phyloP scores from a whole-genome alignment of 2,797 vertebrate genomes.

The Capromys pilorides region DNA sequence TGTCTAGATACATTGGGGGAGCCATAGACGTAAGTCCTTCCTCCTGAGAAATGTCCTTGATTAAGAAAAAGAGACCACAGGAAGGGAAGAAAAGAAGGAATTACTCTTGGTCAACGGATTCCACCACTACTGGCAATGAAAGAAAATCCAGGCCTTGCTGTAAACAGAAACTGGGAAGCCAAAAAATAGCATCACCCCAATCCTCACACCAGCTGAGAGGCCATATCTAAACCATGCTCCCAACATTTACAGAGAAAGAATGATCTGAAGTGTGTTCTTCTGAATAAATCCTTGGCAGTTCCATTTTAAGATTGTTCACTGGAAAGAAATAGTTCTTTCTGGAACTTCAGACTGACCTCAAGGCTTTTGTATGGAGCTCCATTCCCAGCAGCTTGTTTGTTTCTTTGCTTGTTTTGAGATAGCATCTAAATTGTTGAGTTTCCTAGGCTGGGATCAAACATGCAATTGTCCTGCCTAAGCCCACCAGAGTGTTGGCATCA shows the following conservation, averaged over 20 bases:
- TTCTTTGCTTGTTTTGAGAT: neutral
- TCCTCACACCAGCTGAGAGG: neutral
- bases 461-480: neutral
- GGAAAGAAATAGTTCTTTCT: neutral
- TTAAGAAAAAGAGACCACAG: slow-evolving; percentile 14
- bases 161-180: neutral
- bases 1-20: neutral
- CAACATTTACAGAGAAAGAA: neutral
- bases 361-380: neutral
- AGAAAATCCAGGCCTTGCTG: accelerated
- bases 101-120: neutral
- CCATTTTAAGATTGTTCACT: neutral
- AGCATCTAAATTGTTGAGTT: neutral
- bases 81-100: neutral
- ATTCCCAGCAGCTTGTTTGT: neutral
- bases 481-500: neutral
- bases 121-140: accelerated
- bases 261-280: neutral
- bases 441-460: neutral
- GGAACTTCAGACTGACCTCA: neutral
- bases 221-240: neutral
- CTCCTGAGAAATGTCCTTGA: slow-evolving; percentile 35
- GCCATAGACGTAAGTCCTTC: slow-evolving; percentile 24
- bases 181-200: neutral
- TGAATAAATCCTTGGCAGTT: neutral